Conservation (phyloP, 2,888 invertebrate species). For the Allolobophora icterica region DNA sequence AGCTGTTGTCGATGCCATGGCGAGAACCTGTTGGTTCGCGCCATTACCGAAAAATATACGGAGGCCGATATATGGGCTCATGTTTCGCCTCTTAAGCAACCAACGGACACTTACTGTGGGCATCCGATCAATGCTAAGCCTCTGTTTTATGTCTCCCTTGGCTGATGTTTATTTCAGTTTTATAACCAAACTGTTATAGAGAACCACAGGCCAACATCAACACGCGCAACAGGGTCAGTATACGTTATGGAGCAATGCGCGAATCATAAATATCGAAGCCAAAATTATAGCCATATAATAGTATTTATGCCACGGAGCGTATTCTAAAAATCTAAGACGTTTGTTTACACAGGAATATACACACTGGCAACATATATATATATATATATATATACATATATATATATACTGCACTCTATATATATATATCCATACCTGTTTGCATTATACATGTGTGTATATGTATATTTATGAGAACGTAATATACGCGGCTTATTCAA, state of each 20-base stretch:
- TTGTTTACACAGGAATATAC: not conserved
- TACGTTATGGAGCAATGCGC: not conserved
- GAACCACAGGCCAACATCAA: not conserved
- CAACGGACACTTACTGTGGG: not conserved
- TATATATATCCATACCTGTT: not conserved
- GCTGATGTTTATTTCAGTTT: not conserved
- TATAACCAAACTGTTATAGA: not conserved
- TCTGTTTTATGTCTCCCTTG: too few species aligned
- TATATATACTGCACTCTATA: too few species aligned
- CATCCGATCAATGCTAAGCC: not conserved
- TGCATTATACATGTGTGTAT: not conserved
- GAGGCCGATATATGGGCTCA: not conserved
- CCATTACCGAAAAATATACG: not conserved
- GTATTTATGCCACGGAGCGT: not conserved
- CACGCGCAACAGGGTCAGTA: not conserved
- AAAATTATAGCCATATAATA: slow-evolving; percentile 4
- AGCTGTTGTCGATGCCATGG: not conserved
- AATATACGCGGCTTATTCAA: not conserved
- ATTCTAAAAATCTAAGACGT: too few species aligned
- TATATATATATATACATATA: too few species aligned
- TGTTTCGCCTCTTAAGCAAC: not conserved
- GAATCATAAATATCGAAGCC: not conserved
- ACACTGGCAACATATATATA: too few species aligned
- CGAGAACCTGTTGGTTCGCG: not conserved
- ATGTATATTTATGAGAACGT: not conserved